A percentile compares a stretch with the other conserved stretches of the same genome.
phyloP scores from a whole-genome alignment of 2,797 vertebrate species.

The Gobio occitaniae region DNA sequence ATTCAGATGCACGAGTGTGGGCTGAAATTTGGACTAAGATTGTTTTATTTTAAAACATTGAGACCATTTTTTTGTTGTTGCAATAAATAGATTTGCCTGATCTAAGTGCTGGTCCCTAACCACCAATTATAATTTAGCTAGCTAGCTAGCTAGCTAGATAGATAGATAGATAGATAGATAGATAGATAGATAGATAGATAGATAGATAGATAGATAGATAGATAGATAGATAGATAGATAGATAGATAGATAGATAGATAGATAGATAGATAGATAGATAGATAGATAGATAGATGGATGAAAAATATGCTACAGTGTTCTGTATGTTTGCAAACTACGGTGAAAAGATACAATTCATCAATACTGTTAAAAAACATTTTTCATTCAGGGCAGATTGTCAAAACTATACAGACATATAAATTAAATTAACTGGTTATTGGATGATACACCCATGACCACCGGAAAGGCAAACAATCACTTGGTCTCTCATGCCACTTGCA shows the following conservation, averaged over 20 bases:
- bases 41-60: not conserved
- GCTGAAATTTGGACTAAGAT: not conserved
- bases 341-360: not conserved
- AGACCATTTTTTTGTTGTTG: not conserved
- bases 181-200: no score
- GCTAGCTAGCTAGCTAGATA: no score
- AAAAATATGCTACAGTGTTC: not conserved
- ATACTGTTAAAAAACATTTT: not conserved
- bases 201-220: no score
- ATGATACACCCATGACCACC: constrained; percentile 12
- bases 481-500: constrained; percentile 5
- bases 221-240: no score
- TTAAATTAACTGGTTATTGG: constrained; percentile 8
- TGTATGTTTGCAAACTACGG: not conserved
- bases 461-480: constrained; percentile 35
- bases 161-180: no score
- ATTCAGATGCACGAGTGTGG: not conserved
- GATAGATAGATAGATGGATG: not conserved
- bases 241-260: not conserved
- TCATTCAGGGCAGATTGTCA: not conserved
- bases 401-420: constrained; percentile 28
- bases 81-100: not conserved
- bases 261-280: not conserved
- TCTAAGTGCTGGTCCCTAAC: no score
- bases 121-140: no score